A percentile compares a stretch with the other conserved stretches of the same genome.
These are phyloP conservation scores for Bergia puertoricense DNA, from an alignment of 92 coral and sea anemone species.

Conservation along the genomic window DNA sequence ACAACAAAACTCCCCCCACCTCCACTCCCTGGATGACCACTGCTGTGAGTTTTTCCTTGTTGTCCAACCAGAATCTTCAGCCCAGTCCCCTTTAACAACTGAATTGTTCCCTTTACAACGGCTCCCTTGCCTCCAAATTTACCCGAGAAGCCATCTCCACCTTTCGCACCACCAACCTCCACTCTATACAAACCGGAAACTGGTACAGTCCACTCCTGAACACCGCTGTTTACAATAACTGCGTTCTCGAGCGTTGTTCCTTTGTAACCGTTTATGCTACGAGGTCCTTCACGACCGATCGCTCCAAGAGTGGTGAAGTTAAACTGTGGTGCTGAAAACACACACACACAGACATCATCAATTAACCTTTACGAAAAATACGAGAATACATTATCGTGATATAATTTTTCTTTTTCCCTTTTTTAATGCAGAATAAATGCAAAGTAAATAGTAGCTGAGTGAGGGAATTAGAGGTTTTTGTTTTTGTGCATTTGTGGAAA, in stretches of 20 bases:
- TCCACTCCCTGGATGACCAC: neutral
- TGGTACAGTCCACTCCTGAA: slow-evolving; percentile 16
- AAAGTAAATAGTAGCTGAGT: too few species aligned
- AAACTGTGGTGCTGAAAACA: neutral
- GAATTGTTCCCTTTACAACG: neutral
- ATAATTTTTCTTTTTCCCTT: too few species aligned
- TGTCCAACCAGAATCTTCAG: slow-evolving; percentile 1
- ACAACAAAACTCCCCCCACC: slow-evolving; percentile 14
- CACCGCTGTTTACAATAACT: neutral
- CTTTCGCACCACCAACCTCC: neutral
- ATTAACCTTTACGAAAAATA: neutral
- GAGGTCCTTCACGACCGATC: neutral
- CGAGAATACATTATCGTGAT: too few species aligned
- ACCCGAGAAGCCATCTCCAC: neutral
- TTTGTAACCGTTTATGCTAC: neutral
- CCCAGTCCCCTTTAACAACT: neutral
- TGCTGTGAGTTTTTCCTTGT: neutral
- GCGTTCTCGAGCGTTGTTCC: neutral
- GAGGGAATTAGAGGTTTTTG: too few species aligned
- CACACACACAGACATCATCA: neutral
- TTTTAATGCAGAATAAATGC: too few species aligned
- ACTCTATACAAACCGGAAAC: neutral
- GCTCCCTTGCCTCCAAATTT: slow-evolving; percentile 14
- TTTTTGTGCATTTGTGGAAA: too few species aligned
- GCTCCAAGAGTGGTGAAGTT: slow-evolving; percentile 10